These are phyloP conservation scores for Sardina pilchardus DNA, from an alignment of 2,113 vertebrate genomes.

Conservation along the genomic window DNA sequence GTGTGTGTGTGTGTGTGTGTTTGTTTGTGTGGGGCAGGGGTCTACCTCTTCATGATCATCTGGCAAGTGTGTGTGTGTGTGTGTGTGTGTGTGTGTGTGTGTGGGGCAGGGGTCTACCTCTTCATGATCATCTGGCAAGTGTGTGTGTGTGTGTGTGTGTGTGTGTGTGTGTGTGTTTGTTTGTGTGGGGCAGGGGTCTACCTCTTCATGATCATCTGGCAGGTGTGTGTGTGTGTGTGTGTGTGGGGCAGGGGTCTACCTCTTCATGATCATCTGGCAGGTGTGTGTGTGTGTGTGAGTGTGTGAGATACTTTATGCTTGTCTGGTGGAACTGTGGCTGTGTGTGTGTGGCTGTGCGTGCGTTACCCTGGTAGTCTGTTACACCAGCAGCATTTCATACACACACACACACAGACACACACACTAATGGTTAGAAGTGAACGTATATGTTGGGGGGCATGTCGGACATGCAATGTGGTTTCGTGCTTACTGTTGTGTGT, in stretches of 20 bases:
- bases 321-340: too few relatives aligned
- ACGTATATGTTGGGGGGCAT: neutral
- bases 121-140: constrained; percentile 99
- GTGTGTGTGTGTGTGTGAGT: constrained; percentile 59
- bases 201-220: constrained; percentile 99
- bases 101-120: constrained; percentile 90
- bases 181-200: constrained; percentile 89
- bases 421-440: too few relatives aligned
- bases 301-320: neutral
- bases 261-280: constrained; percentile 99
- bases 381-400: too few relatives aligned
- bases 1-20: too few relatives aligned
- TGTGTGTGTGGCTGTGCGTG: too few relatives aligned
- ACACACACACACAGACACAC: too few relatives aligned
- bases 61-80: constrained; percentile 84
- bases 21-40: too few relatives aligned
- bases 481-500: neutral
- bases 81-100: too few relatives aligned
- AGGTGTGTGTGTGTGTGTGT: constrained; percentile 72
- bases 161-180: constrained; percentile 40
- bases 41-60: constrained; percentile 99
- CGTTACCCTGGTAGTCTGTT: too few relatives aligned
- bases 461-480: neutral
- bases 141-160: constrained; percentile 63
- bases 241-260: constrained; percentile 88